Evolutionary conservation across 2,113 vertebrate genomes (phyloP).

Genomic region (Semnornis frantzii): DNA sequence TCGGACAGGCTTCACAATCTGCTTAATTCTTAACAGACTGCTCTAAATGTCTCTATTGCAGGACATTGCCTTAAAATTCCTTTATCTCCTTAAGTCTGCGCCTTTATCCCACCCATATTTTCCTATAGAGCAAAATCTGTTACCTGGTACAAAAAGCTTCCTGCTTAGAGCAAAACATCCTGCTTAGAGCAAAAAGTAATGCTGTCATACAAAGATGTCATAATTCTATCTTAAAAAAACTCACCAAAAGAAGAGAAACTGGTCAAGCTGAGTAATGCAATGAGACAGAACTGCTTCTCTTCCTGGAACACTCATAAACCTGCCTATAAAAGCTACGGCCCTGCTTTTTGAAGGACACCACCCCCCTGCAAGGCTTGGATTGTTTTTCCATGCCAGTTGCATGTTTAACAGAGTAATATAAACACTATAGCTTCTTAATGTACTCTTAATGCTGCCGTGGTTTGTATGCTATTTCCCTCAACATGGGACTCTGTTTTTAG

Average conservation of each 20-base stretch:
- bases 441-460: background rate
- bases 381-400: background rate
- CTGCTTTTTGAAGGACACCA: background rate
- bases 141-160: background rate
- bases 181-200: background rate
- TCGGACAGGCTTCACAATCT: background rate
- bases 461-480: constrained; percentile 18
- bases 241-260: background rate
- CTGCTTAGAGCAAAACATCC: background rate
- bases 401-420: background rate
- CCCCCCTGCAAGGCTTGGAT: background rate
- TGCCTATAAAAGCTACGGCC: background rate
- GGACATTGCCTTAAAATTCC: background rate
- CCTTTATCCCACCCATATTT: background rate
- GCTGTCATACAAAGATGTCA: background rate
- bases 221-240: background rate
- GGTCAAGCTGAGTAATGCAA: background rate
- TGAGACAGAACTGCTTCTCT: background rate
- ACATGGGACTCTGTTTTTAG: background rate
- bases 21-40: background rate
- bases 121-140: background rate
- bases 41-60: background rate
- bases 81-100: background rate
- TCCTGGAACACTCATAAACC: constrained; percentile 8
- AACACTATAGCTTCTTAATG: background rate